Base-by-base conservation (phyloP, 2,888 invertebrate species). In the Lomographa bimaculata region DNA sequence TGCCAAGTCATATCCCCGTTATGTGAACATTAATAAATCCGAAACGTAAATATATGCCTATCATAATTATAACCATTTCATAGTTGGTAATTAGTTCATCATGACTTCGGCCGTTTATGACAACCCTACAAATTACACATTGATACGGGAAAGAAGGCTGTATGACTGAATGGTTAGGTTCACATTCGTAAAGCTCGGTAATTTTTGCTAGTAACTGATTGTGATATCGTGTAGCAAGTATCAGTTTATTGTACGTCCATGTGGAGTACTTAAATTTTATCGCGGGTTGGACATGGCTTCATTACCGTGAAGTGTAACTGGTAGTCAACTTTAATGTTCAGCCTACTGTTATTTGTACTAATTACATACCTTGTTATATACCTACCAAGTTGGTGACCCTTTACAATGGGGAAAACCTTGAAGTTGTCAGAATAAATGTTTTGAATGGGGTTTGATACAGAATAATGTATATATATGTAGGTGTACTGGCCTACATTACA, bases 181-280 rank as follows among this genome's bases (percentile, higher is more conserved):
- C 10, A 36, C 12, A 27, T 18, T 37, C 7, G 10, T 8, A 5
- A 27, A 2, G 9, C 4, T 19, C 12, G 21, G n/a, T 20, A 18
- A 16, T 11, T 36, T 32, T 14, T 23, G 27, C 23, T 7, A 5
- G 7, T 35, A 35, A 30, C 41, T 35, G 41, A 35, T 35, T 37
- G 32, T 43, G 42, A 34, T 40, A 42, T 40, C 43, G 42, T 45
- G 35, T 33, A 28, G 18, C 18, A 39, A 46, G 36, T 42, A 28
- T 41, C 35, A 53, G 53, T 41, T 50, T 56, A 58, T 60, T 62
- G 62, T 51, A 54, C 37, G 59, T 58, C 55, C 61, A 33, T 29
- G 52, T 32, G 60, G 71, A 44, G 60, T 61, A 60, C 56, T 73
- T 64, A 71, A 72, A 71, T 72, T 73, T 73, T 73, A 73, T 70